Evolutionary conservation across 2,797 vertebrate species (phyloP).

Genomic region (Sebastes trivittatus): DNA sequence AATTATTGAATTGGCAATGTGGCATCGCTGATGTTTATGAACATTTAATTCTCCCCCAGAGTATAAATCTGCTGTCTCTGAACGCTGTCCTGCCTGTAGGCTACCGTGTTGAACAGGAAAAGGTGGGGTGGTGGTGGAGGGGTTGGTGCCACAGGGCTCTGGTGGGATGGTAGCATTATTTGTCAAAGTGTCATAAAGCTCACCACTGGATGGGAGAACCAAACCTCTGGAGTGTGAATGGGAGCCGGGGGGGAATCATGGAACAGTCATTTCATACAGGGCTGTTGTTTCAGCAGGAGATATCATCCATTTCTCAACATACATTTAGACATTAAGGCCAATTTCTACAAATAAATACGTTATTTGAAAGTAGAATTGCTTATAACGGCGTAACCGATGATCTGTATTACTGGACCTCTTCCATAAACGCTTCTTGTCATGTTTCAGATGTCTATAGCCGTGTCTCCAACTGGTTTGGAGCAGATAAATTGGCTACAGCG

Average conservation of each 20-base stretch:
- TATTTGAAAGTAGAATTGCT: not conserved
- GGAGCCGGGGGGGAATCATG: not conserved
- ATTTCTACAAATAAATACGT: not conserved
- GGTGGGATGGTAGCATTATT: not conserved
- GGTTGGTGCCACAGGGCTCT: not conserved
- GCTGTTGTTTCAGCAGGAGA: not conserved
- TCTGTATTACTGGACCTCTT: not conserved
- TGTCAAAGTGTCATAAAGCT: slow-evolving; percentile 12
- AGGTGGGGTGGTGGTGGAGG: not conserved
- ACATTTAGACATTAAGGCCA: not conserved
- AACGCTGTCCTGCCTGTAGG: not conserved
- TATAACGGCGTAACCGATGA: not conserved
- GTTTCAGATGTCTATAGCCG: not conserved
- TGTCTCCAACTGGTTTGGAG: not conserved
- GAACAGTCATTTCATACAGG: not conserved
- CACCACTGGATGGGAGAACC: not conserved
- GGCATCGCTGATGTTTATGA: not conserved
- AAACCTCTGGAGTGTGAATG: not conserved
- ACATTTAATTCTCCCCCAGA: not conserved
- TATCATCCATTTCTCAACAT: not conserved
- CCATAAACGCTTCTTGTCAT: not conserved
- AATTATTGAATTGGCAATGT: not conserved
- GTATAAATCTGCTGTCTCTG: not conserved
- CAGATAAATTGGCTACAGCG: too few relatives aligned
- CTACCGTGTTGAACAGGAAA: not conserved